These are phyloP conservation scores for Lysiphlebus fabarum DNA, from an alignment of 1,140 invertebrate genomes.

Conservation along the genomic window DNA sequence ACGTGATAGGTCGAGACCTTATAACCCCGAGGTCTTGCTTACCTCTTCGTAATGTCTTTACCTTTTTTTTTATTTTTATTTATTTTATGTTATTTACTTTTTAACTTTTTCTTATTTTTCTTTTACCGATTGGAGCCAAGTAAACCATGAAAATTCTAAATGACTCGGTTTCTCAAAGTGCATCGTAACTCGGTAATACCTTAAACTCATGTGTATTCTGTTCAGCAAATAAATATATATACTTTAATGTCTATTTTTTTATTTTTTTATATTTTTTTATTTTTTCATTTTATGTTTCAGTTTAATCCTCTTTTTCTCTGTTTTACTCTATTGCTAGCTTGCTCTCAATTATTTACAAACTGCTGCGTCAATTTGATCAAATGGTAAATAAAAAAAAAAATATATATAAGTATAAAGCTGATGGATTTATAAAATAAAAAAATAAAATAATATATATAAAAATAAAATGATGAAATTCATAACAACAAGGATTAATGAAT, in stretches of 20 bases:
- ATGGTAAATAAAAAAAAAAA: too few relatives aligned
- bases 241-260: not conserved
- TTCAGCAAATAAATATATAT: slow-evolving; percentile 1
- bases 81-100: too few relatives aligned
- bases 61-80: not conserved
- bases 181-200: slow-evolving; percentile 18
- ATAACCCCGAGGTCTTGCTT: not conserved
- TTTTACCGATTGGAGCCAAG: not conserved
- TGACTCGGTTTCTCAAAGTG: slow-evolving; percentile 14
- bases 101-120: not conserved
- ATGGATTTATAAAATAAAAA: too few relatives aligned
- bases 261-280: not conserved
- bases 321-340: too few relatives aligned
- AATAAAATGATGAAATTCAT: not conserved
- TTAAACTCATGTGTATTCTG: not conserved
- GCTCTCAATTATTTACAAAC: too few relatives aligned
- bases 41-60: not conserved
- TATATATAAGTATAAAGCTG: too few relatives aligned
- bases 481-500: not conserved
- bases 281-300: not conserved
- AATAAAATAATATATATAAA: too few relatives aligned
- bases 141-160: slow-evolving; percentile 8
- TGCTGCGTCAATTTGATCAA: too few relatives aligned
- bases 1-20: slow-evolving; percentile 3
- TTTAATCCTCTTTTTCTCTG: not conserved